phyloP scores from a whole-genome alignment of 2,888 invertebrate species.

The Lathronympha strigana region DNA sequence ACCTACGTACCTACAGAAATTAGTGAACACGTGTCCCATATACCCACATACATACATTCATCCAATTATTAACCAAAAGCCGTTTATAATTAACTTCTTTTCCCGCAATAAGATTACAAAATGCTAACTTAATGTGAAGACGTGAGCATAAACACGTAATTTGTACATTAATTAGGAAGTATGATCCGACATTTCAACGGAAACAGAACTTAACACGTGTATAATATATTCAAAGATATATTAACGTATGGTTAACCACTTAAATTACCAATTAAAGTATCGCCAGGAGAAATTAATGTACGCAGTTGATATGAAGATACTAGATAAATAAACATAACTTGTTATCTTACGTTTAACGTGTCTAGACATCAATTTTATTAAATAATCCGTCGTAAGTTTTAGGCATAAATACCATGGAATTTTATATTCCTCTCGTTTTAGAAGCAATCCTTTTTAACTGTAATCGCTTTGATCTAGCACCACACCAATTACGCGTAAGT shows the following conservation, averaged over 20 bases:
- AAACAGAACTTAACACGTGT: conserved; percentile 28
- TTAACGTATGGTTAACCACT: not conserved
- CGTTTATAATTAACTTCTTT: conserved; percentile 19
- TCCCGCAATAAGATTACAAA: conserved; percentile 24
- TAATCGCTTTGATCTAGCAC: conserved; percentile 14
- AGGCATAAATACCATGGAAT: no score
- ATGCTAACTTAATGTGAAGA: conserved; percentile 4
- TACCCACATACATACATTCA: conserved; percentile 4
- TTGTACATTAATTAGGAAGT: conserved; percentile 25
- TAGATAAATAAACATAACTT: not conserved
- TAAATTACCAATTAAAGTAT: conserved; percentile 1
- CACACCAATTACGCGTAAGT: conserved; percentile 24
- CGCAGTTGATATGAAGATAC: not conserved
- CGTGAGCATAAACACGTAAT: conserved; percentile 19
- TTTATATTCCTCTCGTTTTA: not conserved
- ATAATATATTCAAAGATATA: not conserved
- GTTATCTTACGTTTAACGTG: no score
- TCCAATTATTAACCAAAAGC: not conserved
- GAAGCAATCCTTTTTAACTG: conserved; percentile 5
- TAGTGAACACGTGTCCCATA: not conserved
- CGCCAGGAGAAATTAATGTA: not conserved
- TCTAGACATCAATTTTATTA: no score
- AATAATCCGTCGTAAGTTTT: not conserved
- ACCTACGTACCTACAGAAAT: no score
- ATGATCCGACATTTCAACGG: not conserved